Percentiles rank a stretch among this genome's conserved stretches.
phyloP scores from a whole-genome alignment of 2,888 invertebrate species.

The Drosophila conformis region DNA sequence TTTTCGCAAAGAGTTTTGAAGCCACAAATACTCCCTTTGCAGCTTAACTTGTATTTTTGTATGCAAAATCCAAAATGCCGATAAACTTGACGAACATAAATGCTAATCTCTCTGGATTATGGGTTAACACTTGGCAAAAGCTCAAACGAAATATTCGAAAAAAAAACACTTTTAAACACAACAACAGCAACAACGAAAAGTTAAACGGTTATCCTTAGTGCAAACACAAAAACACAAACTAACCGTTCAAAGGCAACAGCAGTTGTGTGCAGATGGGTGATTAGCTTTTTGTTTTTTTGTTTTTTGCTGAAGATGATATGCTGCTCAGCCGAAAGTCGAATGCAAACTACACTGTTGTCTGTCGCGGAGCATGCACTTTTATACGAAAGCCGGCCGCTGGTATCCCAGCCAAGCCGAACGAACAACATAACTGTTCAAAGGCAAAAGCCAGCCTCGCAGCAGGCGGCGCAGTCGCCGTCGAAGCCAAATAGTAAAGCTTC shows the following conservation, averaged over 20 bases:
- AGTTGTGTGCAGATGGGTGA: conserved; percentile 24
- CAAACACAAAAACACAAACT: conserved; percentile 38
- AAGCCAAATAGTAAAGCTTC: conserved; percentile 56
- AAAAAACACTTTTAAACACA: neutral
- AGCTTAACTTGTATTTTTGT: neutral
- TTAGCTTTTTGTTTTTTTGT: neutral
- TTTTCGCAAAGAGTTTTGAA: neutral
- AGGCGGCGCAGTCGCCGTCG: neutral
- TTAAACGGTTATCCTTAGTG: conserved; percentile 20
- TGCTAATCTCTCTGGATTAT: neutral
- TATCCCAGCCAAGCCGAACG: conserved; percentile 44
- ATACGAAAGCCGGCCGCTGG: conserved; percentile 71
- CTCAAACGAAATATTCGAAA: neutral
- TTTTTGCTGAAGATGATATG: conserved; percentile 55
- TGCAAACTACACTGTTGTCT: conserved; percentile 82
- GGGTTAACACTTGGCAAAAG: neutral
- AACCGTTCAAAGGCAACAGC: conserved; percentile 69
- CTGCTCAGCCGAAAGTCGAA: conserved; percentile 78
- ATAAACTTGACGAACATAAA: conserved; percentile 2
- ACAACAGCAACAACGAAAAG: neutral
- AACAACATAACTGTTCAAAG: conserved; percentile 59
- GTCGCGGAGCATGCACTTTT: conserved; percentile 81
- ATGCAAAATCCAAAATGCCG: neutral
- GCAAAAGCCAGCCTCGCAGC: conserved; percentile 46
- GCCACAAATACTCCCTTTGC: conserved; percentile 1